These are phyloP conservation scores for Silurus meridionalis DNA, from an alignment of 2,113 vertebrate genomes.

Conservation along the genomic window DNA sequence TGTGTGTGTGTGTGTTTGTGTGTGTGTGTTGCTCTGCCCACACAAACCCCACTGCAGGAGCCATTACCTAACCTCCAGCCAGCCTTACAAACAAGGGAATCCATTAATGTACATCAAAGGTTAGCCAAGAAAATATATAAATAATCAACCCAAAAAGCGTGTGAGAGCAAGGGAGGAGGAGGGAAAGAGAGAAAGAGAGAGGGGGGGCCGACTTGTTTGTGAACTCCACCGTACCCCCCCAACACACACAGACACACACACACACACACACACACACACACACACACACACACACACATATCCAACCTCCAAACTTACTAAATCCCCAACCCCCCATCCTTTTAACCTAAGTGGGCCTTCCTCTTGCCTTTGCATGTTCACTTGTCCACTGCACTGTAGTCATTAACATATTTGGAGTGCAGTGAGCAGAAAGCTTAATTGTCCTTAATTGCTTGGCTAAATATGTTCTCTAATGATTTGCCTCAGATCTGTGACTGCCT, in stretches of 20 bases:
- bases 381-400: slow-evolving; percentile 75
- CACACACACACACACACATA: slow-evolving; percentile 32
- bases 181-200: neutral
- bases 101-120: slow-evolving; percentile 63
- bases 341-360: slow-evolving; percentile 75
- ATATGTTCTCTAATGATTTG: slow-evolving; percentile 86
- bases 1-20: slow-evolving; percentile 32
- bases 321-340: slow-evolving; percentile 63
- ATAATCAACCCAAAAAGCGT: slow-evolving; percentile 53
- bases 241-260: slow-evolving; percentile 31
- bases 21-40: slow-evolving; percentile 47
- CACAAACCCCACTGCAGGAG: slow-evolving; percentile 55
- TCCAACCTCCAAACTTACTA: slow-evolving; percentile 44
- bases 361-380: slow-evolving; percentile 75
- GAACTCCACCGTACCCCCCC: slow-evolving; percentile 57
- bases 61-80: slow-evolving; percentile 61
- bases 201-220: slow-evolving; percentile 54
- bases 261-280: slow-evolving; percentile 12
- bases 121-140: slow-evolving; percentile 57
- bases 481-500: slow-evolving; percentile 82
- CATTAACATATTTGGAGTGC: slow-evolving; percentile 86
- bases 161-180: neutral
- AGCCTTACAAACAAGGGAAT: slow-evolving; percentile 59
- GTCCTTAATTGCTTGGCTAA: slow-evolving; percentile 88
- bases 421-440: slow-evolving; percentile 89